Conservation (phyloP, 2,113 vertebrate genomes). For the Burhinus oedicnemus region DNA sequence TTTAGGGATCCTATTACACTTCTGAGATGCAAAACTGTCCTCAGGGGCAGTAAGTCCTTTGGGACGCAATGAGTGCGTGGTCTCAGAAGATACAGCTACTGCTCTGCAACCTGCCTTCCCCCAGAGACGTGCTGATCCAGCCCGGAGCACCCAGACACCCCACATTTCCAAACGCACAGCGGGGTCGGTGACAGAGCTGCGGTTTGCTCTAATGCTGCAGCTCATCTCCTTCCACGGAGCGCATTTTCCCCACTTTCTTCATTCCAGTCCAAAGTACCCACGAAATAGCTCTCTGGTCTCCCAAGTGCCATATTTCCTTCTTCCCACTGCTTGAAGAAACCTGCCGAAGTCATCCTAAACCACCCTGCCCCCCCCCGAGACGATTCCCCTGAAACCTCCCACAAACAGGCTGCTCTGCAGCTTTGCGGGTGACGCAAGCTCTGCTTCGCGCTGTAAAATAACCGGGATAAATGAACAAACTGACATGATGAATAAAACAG, state of each 20-base stretch:
- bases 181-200: background rate
- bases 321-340: background rate
- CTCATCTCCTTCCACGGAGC: background rate
- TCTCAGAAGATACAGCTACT: background rate
- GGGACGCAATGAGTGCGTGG: rapidly evolving
- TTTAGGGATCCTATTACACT: background rate
- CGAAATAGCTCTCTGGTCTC: background rate
- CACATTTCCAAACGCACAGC: rapidly evolving
- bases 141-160: background rate
- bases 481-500: background rate
- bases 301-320: background rate
- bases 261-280: background rate
- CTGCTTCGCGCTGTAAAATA: background rate
- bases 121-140: background rate
- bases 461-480: background rate
- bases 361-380: background rate
- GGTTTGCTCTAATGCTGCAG: background rate
- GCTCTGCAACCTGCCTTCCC: background rate
- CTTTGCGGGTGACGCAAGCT: background rate
- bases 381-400: background rate
- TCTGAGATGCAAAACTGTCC: background rate
- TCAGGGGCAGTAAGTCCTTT: background rate
- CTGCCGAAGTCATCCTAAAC: background rate
- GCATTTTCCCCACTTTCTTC: background rate
- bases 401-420: constrained; percentile 34